A percentile compares a stretch with the other conserved stretches of the same genome.
Evolutionary conservation across 1,140 invertebrate species (phyloP).

Genomic region (Brachionus asplanchnoidis): DNA sequence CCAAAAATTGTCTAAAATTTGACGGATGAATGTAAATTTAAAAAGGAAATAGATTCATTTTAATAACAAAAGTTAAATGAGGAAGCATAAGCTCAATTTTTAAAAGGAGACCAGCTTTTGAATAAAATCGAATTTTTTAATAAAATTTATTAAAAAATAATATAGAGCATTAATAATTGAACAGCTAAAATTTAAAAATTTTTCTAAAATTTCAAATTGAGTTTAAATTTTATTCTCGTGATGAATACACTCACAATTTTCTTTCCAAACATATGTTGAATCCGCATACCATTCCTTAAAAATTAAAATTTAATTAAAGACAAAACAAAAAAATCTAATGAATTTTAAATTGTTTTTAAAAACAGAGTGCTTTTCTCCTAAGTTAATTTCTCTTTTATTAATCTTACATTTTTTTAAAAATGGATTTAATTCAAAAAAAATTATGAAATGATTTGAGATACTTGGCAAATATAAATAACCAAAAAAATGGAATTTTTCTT

Average conservation of each 20-base stretch:
- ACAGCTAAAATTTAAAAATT: not conserved
- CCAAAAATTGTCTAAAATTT: not conserved
- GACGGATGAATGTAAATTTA: not conserved
- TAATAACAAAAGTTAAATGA: not conserved
- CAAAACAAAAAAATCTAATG: too few species aligned
- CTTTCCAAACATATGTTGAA: conserved; percentile 22
- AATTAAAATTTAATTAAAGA: not conserved
- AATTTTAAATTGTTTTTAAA: too few species aligned
- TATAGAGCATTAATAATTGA: not conserved
- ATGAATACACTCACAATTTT: conserved; percentile 38
- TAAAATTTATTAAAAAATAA: not conserved
- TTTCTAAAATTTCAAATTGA: not conserved
- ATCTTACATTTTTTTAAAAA: too few species aligned
- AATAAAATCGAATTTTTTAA: too few species aligned
- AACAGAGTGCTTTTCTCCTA: too few species aligned
- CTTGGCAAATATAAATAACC: too few species aligned
- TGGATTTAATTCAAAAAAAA: too few species aligned
- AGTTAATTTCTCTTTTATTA: too few species aligned
- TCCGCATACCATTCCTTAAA: conserved; percentile 34
- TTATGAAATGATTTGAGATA: too few species aligned
- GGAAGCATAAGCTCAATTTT: not conserved
- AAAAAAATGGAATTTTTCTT: too few species aligned
- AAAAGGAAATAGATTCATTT: not conserved
- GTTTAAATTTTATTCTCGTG: not conserved
- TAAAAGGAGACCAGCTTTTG: not conserved